phyloP scores from a whole-genome alignment of 2,113 vertebrate genomes.

The Limanda limanda region DNA sequence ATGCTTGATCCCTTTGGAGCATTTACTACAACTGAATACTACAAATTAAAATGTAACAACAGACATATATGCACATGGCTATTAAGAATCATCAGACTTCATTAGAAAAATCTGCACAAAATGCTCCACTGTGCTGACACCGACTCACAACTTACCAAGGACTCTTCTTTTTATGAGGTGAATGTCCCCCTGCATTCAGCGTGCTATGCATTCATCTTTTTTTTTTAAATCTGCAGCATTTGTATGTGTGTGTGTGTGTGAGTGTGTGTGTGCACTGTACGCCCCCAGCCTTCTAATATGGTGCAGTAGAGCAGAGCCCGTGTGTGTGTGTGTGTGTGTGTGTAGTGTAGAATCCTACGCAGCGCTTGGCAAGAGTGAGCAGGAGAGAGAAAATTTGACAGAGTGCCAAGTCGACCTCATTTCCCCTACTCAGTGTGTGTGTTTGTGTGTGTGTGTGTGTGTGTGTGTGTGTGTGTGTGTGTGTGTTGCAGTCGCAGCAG shows the following conservation, averaged over 20 bases:
- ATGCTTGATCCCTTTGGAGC: constrained; percentile 24
- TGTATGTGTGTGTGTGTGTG: constrained; percentile 19
- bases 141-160: constrained; percentile 10
- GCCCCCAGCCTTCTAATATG: constrained; percentile 63
- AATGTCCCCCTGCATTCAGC: constrained; percentile 33
- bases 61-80: neutral
- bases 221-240: constrained; percentile 6
- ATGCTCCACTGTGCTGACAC: neutral
- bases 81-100: neutral
- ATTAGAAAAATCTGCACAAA: too few relatives aligned
- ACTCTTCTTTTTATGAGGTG: constrained; percentile 21
- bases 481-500: constrained; percentile 68
- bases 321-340: constrained; percentile 36
- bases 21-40: constrained; percentile 1
- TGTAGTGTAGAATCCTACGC: constrained; percentile 69
- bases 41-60: neutral
- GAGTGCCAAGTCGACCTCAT: constrained; percentile 76
- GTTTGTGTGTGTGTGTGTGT: constrained; percentile 45
- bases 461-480: constrained; percentile 20
- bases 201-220: constrained; percentile 32
- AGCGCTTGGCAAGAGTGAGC: constrained; percentile 57
- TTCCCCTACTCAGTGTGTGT: constrained; percentile 58
- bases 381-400: constrained; percentile 70
- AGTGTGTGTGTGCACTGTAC: constrained; percentile 34
- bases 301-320: constrained; percentile 71